Percentiles rank a stretch among this genome's conserved stretches.
Evolutionary conservation across 2,888 invertebrate species (phyloP).

Genomic region (Baccha elongata): DNA sequence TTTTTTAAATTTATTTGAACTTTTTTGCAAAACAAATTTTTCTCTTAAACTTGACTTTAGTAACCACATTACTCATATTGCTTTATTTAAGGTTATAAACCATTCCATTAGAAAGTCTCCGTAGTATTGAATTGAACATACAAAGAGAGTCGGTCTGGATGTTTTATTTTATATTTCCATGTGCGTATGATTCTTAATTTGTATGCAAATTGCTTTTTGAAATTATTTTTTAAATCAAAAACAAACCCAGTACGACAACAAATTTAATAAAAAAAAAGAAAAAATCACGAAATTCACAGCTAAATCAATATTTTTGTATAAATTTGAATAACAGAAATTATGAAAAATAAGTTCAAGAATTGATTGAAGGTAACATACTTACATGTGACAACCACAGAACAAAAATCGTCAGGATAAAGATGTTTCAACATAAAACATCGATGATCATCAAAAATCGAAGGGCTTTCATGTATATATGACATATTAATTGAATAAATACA

Average conservation of each 20-base stretch:
- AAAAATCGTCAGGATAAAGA: too few relatives aligned
- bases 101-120: neutral
- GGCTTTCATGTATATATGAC: too few relatives aligned
- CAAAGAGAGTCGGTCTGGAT: neutral
- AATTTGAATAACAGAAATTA: too few relatives aligned
- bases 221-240: slow-evolving; percentile 56
- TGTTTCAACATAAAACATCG: too few relatives aligned
- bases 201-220: slow-evolving; percentile 71
- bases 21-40: too few relatives aligned
- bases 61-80: slow-evolving; percentile 40
- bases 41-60: slow-evolving; percentile 42
- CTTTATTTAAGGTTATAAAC: slow-evolving; percentile 21
- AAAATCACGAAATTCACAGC: slow-evolving; percentile 18
- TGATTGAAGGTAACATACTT: too few relatives aligned
- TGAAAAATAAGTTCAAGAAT: too few relatives aligned
- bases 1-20: too few relatives aligned
- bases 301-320: too few relatives aligned
- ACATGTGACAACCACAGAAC: too few relatives aligned
- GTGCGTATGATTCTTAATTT: slow-evolving; percentile 59
- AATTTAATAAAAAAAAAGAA: slow-evolving; percentile 16
- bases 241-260: slow-evolving; percentile 37
- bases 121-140: neutral
- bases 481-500: too few relatives aligned
- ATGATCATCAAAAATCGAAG: too few relatives aligned
- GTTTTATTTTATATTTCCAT: slow-evolving; percentile 19